phyloP scores from a whole-genome alignment of 2,888 invertebrate species.

The Apocheima hispidaria region DNA sequence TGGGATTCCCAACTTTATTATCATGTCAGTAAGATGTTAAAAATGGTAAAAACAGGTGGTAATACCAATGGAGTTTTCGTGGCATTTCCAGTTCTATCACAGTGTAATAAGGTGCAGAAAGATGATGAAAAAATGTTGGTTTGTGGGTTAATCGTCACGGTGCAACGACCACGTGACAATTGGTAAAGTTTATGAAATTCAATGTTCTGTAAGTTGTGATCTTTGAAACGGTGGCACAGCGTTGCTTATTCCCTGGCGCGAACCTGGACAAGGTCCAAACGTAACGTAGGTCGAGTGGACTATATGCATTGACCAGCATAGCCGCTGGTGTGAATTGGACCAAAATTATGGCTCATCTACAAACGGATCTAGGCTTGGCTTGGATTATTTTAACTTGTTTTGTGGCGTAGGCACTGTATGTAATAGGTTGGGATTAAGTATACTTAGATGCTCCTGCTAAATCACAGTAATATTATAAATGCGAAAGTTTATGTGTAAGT shows the following conservation, averaged over 20 bases:
- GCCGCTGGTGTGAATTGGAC: too few relatives aligned
- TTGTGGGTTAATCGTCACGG: slow-evolving; percentile 39
- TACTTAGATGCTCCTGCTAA: too few relatives aligned
- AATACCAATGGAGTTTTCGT: background rate
- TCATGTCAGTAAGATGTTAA: slow-evolving; percentile 1
- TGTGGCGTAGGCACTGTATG: too few relatives aligned
- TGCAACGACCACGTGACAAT: slow-evolving; percentile 37
- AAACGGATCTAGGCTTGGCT: too few relatives aligned
- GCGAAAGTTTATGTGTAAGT: too few relatives aligned
- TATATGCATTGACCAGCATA: too few relatives aligned
- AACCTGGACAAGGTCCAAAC: background rate
- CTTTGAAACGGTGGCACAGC: slow-evolving; percentile 8
- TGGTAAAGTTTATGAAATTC: slow-evolving; percentile 46
- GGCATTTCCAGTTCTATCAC: slow-evolving; percentile 7
- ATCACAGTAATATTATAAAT: too few relatives aligned
- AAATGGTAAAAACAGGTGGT: background rate
- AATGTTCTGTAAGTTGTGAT: slow-evolving; percentile 45
- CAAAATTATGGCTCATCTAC: too few relatives aligned
- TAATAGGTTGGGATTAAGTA: too few relatives aligned
- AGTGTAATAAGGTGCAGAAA: slow-evolving; percentile 2
- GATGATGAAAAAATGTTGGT: background rate
- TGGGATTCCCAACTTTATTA: slow-evolving; percentile 6
- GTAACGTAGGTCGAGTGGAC: background rate
- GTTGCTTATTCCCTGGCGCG: slow-evolving; percentile 1
- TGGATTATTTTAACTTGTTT: too few relatives aligned